Conservation (phyloP, 2,888 invertebrate species). For the Coelinius sp. region DNA sequence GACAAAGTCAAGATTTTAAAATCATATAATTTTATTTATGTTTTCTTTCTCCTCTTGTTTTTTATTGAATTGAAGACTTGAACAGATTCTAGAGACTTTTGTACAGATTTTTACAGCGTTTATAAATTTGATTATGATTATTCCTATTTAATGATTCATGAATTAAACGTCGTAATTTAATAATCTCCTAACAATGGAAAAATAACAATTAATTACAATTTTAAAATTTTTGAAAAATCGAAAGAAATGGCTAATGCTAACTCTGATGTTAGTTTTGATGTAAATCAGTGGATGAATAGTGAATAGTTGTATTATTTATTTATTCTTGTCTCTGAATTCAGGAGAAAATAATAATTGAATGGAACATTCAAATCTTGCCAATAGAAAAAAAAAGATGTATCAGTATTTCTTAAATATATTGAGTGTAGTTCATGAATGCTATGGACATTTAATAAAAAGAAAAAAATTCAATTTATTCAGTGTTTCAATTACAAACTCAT, state of each 20-base stretch:
- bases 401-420: slow-evolving; percentile 25
- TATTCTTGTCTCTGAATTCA: slow-evolving; percentile 32
- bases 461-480: neutral
- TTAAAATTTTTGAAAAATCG: neutral
- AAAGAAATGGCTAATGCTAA: neutral
- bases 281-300: neutral
- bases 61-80: neutral
- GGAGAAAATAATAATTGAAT: slow-evolving; percentile 3
- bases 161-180: neutral
- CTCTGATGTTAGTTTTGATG: neutral
- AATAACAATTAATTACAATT: neutral
- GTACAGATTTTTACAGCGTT: neutral
- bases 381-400: slow-evolving; percentile 23
- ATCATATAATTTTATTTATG: neutral
- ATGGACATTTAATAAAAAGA: slow-evolving; percentile 27
- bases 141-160: neutral
- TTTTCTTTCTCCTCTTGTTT: neutral
- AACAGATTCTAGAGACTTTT: neutral
- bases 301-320: slow-evolving; percentile 19
- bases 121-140: neutral
- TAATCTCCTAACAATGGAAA: neutral
- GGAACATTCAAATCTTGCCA: slow-evolving; percentile 30
- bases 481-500: neutral
- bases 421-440: slow-evolving; percentile 21
- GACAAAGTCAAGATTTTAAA: neutral